A percentile compares a stretch with the other conserved stretches of the same genome.
phyloP scores from a whole-genome alignment of 2,113 vertebrate genomes.

The Myotis brandtii region DNA sequence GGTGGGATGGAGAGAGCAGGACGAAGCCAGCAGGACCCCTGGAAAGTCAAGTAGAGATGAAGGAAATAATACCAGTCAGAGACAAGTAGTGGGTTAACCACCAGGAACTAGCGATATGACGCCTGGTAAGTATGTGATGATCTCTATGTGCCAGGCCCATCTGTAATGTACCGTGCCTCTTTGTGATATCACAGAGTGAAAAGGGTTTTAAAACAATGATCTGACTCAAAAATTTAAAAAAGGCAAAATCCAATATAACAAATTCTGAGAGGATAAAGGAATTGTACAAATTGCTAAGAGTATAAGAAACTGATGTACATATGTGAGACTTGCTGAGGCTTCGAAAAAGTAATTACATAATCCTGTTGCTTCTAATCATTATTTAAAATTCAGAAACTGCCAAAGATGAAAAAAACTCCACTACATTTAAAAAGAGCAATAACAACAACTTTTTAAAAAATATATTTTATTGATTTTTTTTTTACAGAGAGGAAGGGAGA shows the following conservation, averaged over 20 bases:
- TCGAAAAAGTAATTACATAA: not conserved
- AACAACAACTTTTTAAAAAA: not conserved
- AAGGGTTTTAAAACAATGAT: not conserved
- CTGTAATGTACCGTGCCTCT: not conserved
- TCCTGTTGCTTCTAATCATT: not conserved
- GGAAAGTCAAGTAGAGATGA: not conserved
- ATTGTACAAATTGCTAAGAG: not conserved
- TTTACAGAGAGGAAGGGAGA: no score
- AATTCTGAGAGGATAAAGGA: not conserved
- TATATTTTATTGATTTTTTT: no score
- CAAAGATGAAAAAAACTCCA: not conserved
- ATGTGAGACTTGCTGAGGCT: not conserved
- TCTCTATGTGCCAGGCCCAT: not conserved
- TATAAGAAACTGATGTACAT: not conserved
- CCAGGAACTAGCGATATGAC: not conserved
- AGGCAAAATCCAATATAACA: not conserved
- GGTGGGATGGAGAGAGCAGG: not conserved
- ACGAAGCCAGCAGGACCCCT: not conserved
- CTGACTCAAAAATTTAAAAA: not conserved
- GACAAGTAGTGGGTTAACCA: not conserved
- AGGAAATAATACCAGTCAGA: not conserved
- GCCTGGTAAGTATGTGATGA: not conserved
- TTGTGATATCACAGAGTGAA: not conserved
- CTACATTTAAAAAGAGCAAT: not conserved
- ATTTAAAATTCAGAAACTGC: conserved; percentile 35